Evolutionary conservation across 2,113 vertebrate species (phyloP).

Genomic region (Puma concolor): DNA sequence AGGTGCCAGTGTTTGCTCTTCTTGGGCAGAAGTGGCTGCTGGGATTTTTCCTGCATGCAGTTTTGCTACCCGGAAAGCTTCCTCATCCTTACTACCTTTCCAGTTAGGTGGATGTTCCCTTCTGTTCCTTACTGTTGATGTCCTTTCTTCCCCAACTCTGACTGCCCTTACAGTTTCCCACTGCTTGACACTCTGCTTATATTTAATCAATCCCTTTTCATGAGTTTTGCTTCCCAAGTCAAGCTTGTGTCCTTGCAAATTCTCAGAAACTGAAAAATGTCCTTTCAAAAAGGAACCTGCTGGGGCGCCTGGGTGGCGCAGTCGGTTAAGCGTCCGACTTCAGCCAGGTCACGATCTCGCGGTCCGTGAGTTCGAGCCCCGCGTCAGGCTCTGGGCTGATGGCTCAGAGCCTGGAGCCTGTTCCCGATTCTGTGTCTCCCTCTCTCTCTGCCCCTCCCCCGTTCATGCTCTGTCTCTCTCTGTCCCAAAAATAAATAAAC

Average conservation of each 20-base stretch:
- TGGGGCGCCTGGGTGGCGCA: too few species aligned
- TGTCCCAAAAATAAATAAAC: too few species aligned
- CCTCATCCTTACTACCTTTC: neutral
- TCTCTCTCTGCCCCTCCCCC: too few species aligned
- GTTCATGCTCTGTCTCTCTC: too few species aligned
- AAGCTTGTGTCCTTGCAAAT: neutral
- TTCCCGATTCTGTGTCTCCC: too few species aligned
- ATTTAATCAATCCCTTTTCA: neutral
- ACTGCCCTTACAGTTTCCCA: neutral
- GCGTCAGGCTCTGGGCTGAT: too few species aligned
- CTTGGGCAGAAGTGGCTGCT: neutral
- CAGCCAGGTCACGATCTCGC: too few species aligned
- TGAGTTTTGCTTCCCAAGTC: slow-evolving; percentile 28
- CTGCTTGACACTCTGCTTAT: neutral
- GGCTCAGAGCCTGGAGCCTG: too few species aligned
- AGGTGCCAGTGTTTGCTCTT: neutral
- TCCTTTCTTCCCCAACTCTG: neutral
- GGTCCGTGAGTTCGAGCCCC: too few species aligned
- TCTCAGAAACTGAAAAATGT: neutral
- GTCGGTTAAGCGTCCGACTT: too few species aligned
- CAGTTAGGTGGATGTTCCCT: neutral
- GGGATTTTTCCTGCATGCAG: neutral
- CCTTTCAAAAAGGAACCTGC: neutral
- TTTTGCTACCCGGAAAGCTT: neutral
- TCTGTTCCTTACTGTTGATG: neutral